phyloP scores from a whole-genome alignment of 2,888 invertebrate species.

The Agriopis aurantiaria region DNA sequence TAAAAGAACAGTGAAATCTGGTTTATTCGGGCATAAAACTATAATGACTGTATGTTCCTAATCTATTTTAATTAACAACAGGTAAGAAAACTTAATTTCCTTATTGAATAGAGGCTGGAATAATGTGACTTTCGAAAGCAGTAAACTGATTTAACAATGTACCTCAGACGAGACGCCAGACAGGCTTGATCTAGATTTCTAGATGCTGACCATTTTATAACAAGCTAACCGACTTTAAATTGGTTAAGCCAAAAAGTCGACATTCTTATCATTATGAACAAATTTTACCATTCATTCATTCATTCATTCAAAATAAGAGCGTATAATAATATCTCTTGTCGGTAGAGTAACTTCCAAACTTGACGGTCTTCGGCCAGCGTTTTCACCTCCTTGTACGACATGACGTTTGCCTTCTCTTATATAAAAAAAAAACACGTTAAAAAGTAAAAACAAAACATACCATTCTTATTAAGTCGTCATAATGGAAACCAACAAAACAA shows the following conservation, averaged over 20 bases:
- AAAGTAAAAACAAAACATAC: no score
- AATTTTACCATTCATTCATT: no score
- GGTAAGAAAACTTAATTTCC: slow-evolving; percentile 6
- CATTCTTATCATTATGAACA: no score
- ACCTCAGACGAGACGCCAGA: neutral
- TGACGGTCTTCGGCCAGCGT: no score
- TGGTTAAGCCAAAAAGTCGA: no score
- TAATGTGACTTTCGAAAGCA: slow-evolving; percentile 18
- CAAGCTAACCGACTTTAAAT: neutral
- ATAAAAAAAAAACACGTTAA: no score
- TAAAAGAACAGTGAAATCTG: slow-evolving; percentile 8
- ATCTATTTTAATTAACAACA: slow-evolving; percentile 12
- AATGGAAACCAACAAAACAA: slow-evolving; percentile 1
- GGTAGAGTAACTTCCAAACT: no score
- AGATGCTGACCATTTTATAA: slow-evolving; percentile 10
- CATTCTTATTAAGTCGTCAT: neutral
- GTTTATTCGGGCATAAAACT: slow-evolving; percentile 11
- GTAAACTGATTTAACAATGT: slow-evolving; percentile 20
- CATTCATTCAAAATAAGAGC: no score
- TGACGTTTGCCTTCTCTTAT: no score
- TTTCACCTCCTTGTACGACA: no score
- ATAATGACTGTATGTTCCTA: slow-evolving; percentile 7
- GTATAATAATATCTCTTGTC: no score
- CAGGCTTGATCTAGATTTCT: slow-evolving; percentile 15
- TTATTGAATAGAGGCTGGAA: slow-evolving; percentile 6